Evolutionary conservation across 2,797 vertebrate species (phyloP), one percentile per base, ranked within the genome.

Genomic region (Gymnocypris eckloni): DNA sequence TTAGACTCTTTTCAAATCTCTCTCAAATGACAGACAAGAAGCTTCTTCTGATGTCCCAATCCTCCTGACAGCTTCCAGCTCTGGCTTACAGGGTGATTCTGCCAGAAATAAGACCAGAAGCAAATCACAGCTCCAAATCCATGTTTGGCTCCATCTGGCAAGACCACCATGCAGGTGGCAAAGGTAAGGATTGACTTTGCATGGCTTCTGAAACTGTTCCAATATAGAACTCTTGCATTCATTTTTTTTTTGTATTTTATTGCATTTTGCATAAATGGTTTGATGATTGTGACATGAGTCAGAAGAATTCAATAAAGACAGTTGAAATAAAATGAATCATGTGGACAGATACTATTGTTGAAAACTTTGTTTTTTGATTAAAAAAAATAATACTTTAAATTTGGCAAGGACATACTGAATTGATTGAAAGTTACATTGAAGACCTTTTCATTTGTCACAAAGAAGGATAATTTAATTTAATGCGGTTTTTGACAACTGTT

Each of bases 1-100:
- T 80, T 83, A 83, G 87, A 20, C 52, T 70, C 76, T 76, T 69
- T 87, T 85, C 83, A 89, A 87, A 88, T 87, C 80, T 86, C 39
- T 86, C 70, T 54, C 76, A 88, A 90, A 86, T 80, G 37, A 76
- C 39, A 48, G 85, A 76, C 87, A 75, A 83, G 45, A 78, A 73
- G 75, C 64, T 72, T 56, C 79, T 84, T 77, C 76, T 83, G 83
- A 86, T 59, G 79, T 80, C 67, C 71, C 71, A 81, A 84, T 81
- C 71, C 52, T 45, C 73, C 72, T 33, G 54, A 84, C 75, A 82
- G 84, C 79, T 89, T 81, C 61, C 61, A 84, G 85, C 76, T 82
- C 75, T 83, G 85, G 76, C 80, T 89, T 83, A 87, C 61, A 20
- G 25, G 69, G 66, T 41, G 78, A 83, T 56, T 70, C 67, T 86